Conservation (phyloP, 1,140 invertebrate species). For the Nasonia vitripennis region DNA sequence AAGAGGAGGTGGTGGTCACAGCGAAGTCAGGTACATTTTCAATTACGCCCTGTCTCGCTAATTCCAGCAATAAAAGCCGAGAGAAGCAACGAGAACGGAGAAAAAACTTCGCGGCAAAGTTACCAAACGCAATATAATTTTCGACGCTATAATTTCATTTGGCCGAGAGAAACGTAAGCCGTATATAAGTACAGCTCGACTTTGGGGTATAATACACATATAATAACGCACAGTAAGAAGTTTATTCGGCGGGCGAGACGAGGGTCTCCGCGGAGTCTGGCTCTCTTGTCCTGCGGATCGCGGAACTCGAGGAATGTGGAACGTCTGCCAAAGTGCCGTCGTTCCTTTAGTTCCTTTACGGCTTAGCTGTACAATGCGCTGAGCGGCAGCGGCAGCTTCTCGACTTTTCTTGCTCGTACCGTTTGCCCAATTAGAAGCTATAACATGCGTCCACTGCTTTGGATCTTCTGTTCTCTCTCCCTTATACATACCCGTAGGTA, state of each 20-base stretch:
- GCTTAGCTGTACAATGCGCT: not conserved
- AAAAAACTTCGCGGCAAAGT: slow-evolving; percentile 4
- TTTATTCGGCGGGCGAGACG: not conserved
- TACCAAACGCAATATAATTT: slow-evolving; percentile 16
- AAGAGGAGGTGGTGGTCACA: not conserved
- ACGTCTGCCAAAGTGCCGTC: slow-evolving; percentile 29
- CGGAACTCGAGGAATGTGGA: slow-evolving; percentile 4
- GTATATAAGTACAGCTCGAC: not conserved
- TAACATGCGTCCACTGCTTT: not conserved
- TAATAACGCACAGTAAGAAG: not conserved
- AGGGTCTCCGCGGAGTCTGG: slow-evolving; percentile 32
- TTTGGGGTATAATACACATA: too few relatives aligned
- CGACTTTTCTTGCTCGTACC: not conserved
- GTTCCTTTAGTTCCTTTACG: not conserved
- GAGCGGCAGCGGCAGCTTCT: not conserved
- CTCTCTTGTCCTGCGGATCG: not conserved
- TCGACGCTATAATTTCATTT: slow-evolving; percentile 22
- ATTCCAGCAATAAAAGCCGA: slow-evolving; percentile 16
- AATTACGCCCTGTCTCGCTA: slow-evolving; percentile 14
- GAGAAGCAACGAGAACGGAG: not conserved
- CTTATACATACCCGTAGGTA: not conserved
- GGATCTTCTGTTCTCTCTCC: not conserved
- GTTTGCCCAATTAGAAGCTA: slow-evolving; percentile 10
- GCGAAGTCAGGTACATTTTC: not conserved
- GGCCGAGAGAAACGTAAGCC: slow-evolving; percentile 20